Base-by-base conservation (phyloP, 2,888 invertebrate species). In the Rotaria sp. region DNA sequence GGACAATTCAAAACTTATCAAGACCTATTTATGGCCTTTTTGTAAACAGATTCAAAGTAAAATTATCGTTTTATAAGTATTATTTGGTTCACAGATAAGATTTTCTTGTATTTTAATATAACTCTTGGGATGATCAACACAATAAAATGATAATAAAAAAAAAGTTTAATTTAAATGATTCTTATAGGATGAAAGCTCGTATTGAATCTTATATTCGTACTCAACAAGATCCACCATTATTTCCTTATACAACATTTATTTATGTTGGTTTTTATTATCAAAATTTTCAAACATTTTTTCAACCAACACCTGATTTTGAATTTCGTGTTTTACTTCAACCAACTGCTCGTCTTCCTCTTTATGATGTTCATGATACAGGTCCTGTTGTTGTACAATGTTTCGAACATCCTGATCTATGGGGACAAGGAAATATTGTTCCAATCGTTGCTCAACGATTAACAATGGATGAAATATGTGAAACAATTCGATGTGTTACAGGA, bases 261-360 rank as follows among this genome's bases (percentile, higher is more conserved):
- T 15, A 80, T 80, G 45, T 80, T 45, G 80, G 80, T n/a, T 80
- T 80, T 45, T 80, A 80, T n/a, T 80, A 80, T 80, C 80, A 80
- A 80, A 80, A 80, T 80, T 80, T 80, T 80, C n/a, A 45, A n/a
- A 80, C 80, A 45, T 80, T 80, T 45, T 80, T 80, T 80, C 80
- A 80, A 21, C 80, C 80, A n/a, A 80, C 41, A n/a, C 0, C 11
- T 45, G 45, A 80, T 45, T 45, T 80, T 15, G 80, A 80, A 45
- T 80, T 80, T 80, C 80, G 80, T 11, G 41, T 45, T n/a, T 45
- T 15, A 45, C 45, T 80, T 15, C 10, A 41, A 45, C 45, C 41
- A 1, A 11, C 38, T n/a, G n/a, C 35, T 13, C 41, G 45, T 45
- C 45, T 80, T 41, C 80, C 80, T 24, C n/a, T 80, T 13, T 80